Conservation (phyloP, 2,888 invertebrate species). For the Idaea dimidiata region DNA sequence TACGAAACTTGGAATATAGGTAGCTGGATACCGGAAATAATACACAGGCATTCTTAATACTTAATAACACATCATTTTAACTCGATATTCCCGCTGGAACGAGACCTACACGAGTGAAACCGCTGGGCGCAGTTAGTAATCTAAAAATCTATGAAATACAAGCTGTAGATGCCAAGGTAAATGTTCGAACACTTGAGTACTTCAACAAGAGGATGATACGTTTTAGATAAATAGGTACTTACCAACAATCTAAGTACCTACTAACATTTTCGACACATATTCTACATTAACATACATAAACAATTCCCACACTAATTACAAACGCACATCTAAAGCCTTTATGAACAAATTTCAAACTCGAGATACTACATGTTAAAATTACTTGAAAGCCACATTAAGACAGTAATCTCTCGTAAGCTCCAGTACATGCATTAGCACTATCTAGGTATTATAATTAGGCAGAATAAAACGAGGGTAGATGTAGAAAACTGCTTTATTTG, state of each 20-base stretch:
- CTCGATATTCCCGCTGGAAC: neutral
- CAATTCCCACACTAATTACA: neutral
- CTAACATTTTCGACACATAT: neutral
- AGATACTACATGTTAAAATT: neutral
- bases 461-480: conserved; percentile 40
- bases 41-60: no score
- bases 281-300: neutral
- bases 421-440: conserved; percentile 1
- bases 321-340: neutral
- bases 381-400: neutral
- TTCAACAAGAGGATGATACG: no score
- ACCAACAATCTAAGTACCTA: neutral
- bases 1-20: no score
- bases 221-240: no score
- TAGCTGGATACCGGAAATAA: no score
- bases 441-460: conserved; percentile 35
- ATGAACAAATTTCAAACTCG: neutral
- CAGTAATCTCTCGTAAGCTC: neutral
- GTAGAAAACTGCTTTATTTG: conserved; percentile 48
- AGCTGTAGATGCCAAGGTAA: no score
- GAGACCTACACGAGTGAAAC: neutral
- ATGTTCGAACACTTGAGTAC: no score
- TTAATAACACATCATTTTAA: no score
- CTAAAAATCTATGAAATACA: no score
- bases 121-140: neutral